These are phyloP conservation scores for Columba livia DNA, from an alignment of 2,113 vertebrate species.

Conservation along the genomic window DNA sequence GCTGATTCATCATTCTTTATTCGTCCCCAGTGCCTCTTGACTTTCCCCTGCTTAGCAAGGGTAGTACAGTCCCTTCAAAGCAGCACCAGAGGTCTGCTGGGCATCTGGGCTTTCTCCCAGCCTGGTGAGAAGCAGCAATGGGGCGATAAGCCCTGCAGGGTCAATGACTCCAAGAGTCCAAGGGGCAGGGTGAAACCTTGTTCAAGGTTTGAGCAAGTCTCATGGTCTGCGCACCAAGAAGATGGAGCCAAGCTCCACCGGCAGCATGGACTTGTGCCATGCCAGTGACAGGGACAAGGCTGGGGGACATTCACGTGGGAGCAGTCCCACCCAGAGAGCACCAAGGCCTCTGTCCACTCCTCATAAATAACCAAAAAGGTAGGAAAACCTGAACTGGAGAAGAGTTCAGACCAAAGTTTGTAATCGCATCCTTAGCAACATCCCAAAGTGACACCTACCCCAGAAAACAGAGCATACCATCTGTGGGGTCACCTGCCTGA, in stretches of 20 bases:
- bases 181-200: not conserved
- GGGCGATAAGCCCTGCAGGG: no score
- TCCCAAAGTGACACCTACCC: not conserved
- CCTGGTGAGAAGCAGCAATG: not conserved
- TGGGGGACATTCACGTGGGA: accelerated
- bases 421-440: not conserved
- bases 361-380: not conserved
- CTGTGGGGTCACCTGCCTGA: not conserved
- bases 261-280: accelerated
- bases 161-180: accelerated
- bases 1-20: constrained; percentile 6
- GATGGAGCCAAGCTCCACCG: not conserved
- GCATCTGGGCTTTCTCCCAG: not conserved
- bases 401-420: not conserved
- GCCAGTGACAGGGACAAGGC: not conserved
- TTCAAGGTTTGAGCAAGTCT: not conserved
- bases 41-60: not conserved
- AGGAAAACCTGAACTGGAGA: not conserved
- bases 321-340: not conserved
- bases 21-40: not conserved
- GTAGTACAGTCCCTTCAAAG: not conserved
- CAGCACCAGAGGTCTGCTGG: not conserved
- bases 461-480: not conserved
- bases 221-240: no score
- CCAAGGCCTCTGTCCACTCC: not conserved